Evolutionary conservation across 2,113 vertebrate species (phyloP).

Genomic region (Tragelaphus buxtoni): DNA sequence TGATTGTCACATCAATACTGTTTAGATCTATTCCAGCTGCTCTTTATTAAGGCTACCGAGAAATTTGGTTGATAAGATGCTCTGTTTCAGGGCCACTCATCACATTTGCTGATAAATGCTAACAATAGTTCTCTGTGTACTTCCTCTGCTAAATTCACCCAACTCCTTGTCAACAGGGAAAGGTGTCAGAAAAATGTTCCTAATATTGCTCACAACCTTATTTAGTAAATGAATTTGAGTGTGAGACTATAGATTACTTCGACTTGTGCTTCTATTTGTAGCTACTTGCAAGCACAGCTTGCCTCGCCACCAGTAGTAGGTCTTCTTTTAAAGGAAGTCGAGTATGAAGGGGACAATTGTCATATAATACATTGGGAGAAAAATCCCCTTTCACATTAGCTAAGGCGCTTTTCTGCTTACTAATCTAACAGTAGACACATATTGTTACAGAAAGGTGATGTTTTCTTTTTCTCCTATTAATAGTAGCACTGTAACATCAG

Average conservation of each 20-base stretch:
- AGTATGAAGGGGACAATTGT: background rate
- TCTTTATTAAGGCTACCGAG: background rate
- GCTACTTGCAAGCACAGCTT: background rate
- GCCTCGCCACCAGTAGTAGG: background rate
- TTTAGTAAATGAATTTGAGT: conserved; percentile 71
- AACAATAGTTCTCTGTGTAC: conserved; percentile 57
- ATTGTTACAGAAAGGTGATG: background rate
- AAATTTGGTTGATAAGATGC: conserved; percentile 17
- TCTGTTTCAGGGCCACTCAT: conserved; percentile 42
- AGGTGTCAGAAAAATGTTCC: conserved; percentile 54
- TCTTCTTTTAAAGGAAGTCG: conserved; percentile 2
- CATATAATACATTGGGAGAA: background rate
- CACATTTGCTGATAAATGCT: conserved; percentile 50
- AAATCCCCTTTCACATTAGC: background rate
- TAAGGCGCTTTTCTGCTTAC: background rate
- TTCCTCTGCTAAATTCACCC: background rate
- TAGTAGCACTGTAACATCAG: background rate
- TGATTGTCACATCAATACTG: background rate
- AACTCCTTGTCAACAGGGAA: conserved; percentile 39
- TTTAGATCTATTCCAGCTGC: background rate
- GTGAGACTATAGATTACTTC: conserved; percentile 39
- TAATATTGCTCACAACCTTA: conserved; percentile 60
- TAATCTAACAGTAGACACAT: background rate
- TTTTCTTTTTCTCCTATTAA: background rate
- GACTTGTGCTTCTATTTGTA: conserved; percentile 73